These are phyloP conservation scores for Pteria penguin DNA, from an alignment of 2,888 invertebrate species.

Conservation along the genomic window DNA sequence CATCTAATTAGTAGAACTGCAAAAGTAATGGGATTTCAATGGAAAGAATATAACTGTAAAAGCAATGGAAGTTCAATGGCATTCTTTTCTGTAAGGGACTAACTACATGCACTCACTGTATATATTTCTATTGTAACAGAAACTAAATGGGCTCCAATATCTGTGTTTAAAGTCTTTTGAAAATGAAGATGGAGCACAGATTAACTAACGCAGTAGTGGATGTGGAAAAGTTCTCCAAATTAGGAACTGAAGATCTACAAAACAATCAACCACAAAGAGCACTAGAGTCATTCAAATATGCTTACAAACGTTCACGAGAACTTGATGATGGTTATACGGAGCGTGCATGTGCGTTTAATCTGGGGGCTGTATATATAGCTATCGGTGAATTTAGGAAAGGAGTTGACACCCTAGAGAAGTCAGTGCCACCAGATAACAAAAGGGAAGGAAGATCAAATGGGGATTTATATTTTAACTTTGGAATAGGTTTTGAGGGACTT, in stretches of 20 bases:
- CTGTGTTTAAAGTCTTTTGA: neutral
- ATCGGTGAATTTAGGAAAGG: constrained; percentile 59
- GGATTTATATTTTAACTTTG: constrained; percentile 75
- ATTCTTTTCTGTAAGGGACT: too few species aligned
- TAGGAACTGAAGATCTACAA: constrained; percentile 39
- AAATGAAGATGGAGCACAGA: constrained; percentile 34
- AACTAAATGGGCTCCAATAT: too few species aligned
- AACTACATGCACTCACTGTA: too few species aligned
- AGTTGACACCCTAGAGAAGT: constrained; percentile 61
- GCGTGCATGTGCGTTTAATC: constrained; percentile 73
- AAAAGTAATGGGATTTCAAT: too few species aligned
- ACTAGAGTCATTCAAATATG: constrained; percentile 49
- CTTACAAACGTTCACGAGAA: constrained; percentile 56
- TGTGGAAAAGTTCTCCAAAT: constrained; percentile 41
- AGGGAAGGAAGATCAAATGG: constrained; percentile 66
- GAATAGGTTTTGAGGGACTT: constrained; percentile 67
- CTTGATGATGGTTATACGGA: constrained; percentile 59
- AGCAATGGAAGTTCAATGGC: too few species aligned
- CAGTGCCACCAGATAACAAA: constrained; percentile 58
- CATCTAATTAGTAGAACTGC: too few species aligned
- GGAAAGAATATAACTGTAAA: too few species aligned
- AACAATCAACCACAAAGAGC: constrained; percentile 43
- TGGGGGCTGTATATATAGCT: constrained; percentile 72
- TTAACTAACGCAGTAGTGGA: constrained; percentile 34
- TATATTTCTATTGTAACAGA: too few species aligned